phyloP scores from a whole-genome alignment of 2,113 vertebrate species.

The Scolopax mira region DNA sequence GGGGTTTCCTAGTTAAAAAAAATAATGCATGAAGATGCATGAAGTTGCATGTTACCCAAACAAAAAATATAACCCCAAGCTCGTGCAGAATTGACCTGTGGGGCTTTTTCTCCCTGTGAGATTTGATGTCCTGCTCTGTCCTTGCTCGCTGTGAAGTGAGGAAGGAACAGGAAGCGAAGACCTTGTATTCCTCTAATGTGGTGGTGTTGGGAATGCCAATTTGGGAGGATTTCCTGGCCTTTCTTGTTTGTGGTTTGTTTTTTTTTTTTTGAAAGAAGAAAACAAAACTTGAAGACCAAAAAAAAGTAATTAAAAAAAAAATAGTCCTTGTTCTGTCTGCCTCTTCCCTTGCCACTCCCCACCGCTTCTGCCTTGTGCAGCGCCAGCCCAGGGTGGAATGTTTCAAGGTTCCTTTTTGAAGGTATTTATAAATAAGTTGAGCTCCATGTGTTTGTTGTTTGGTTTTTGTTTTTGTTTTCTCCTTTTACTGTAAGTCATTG shows the following conservation, averaged over 20 bases:
- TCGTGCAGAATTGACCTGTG: neutral
- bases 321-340: neutral
- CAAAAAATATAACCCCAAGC: neutral
- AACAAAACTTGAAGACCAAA: neutral
- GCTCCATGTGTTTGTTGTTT: neutral
- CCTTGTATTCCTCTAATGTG: neutral
- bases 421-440: conserved; percentile 42
- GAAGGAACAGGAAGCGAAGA: neutral
- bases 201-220: neutral
- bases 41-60: neutral
- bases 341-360: conserved; percentile 27
- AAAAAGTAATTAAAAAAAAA: neutral
- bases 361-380: neutral
- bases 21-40: neutral
- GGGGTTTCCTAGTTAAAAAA: neutral
- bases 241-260: neutral
- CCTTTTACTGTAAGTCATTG: conserved; percentile 16
- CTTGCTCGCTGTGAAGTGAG: neutral
- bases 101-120: neutral
- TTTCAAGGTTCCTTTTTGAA: conserved; percentile 49
- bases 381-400: neutral
- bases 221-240: conserved; percentile 49
- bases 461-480: neutral
- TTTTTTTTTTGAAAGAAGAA: neutral
- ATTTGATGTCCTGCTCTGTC: neutral